A percentile compares a stretch with the other conserved stretches of the same genome.
These are phyloP conservation scores for Cisticola juncidis DNA, from an alignment of 2,113 vertebrate species.

Conservation along the genomic window DNA sequence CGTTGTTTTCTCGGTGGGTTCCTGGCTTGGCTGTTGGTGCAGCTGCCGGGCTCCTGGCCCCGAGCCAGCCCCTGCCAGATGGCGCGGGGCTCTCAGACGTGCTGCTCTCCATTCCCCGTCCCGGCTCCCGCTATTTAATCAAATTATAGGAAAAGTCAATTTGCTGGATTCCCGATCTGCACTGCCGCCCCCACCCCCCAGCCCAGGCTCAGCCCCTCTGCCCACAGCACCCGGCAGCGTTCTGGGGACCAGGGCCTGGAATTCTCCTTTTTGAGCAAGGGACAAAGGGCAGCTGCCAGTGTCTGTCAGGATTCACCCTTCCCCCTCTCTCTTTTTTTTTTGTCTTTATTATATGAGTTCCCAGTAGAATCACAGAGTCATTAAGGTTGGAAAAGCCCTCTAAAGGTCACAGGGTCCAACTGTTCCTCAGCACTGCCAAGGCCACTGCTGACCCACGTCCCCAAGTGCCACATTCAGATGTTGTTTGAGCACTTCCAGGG, in stretches of 20 bases:
- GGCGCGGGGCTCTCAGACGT: slow-evolving; percentile 83
- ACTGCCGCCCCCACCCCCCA: slow-evolving; percentile 1
- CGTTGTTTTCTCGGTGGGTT: not conserved
- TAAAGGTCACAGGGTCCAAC: not conserved
- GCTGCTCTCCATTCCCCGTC: slow-evolving; percentile 83
- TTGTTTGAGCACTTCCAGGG: not conserved
- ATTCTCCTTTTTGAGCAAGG: not conserved
- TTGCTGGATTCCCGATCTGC: slow-evolving; percentile 81
- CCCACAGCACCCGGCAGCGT: not conserved
- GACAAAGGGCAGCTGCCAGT: not conserved
- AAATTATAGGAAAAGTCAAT: slow-evolving; percentile 87
- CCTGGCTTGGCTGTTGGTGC: slow-evolving; percentile 18
- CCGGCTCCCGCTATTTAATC: slow-evolving; percentile 87
- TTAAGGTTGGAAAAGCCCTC: not conserved
- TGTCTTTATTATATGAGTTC: not conserved
- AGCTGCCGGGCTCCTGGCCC: slow-evolving; percentile 86
- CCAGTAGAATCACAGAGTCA: not conserved
- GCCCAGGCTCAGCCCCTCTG: not conserved
- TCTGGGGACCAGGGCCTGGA: not conserved
- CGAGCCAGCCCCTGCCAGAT: slow-evolving; percentile 88
- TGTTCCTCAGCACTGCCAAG: not conserved
- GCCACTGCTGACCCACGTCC: not conserved
- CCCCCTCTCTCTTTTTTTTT: not conserved
- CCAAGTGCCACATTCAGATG: not conserved
- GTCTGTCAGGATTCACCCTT: not conserved